A percentile compares a stretch with the other conserved stretches of the same genome.
Evolutionary conservation across 2,888 invertebrate species (phyloP).

Genomic region (Papilio protenor): DNA sequence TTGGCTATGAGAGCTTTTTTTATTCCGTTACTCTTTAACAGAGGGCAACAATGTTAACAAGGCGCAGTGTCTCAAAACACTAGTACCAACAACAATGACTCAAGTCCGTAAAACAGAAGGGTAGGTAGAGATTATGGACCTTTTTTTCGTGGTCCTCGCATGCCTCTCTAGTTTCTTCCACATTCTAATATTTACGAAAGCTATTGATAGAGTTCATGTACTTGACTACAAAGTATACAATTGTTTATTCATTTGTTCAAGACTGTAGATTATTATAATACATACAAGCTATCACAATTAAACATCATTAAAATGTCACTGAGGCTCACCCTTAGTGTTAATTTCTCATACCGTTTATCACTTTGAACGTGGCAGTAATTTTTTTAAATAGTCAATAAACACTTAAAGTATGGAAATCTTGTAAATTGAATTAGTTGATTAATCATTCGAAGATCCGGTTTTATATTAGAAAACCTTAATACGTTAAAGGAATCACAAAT

Average conservation of each 20-base stretch:
- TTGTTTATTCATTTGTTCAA: too few relatives aligned
- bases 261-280: too few relatives aligned
- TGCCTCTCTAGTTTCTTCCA: background rate
- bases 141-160: background rate
- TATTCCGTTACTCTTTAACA: conserved; percentile 50
- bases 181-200: background rate
- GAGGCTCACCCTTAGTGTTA: too few relatives aligned
- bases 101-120: background rate
- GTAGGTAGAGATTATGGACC: background rate
- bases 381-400: too few relatives aligned
- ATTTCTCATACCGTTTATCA: background rate
- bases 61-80: conserved; percentile 10
- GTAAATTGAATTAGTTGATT: background rate
- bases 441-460: background rate
- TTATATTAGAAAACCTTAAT: background rate
- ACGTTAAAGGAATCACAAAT: background rate
- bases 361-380: too few relatives aligned
- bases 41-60: conserved; percentile 57
- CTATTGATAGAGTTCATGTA: background rate
- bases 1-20: conserved; percentile 52
- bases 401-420: background rate
- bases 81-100: background rate
- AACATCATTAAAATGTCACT: too few relatives aligned
- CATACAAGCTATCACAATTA: too few relatives aligned
- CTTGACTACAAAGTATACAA: background rate